Base-by-base conservation (phyloP, 2,888 invertebrate species). In the Amiota minor region DNA sequence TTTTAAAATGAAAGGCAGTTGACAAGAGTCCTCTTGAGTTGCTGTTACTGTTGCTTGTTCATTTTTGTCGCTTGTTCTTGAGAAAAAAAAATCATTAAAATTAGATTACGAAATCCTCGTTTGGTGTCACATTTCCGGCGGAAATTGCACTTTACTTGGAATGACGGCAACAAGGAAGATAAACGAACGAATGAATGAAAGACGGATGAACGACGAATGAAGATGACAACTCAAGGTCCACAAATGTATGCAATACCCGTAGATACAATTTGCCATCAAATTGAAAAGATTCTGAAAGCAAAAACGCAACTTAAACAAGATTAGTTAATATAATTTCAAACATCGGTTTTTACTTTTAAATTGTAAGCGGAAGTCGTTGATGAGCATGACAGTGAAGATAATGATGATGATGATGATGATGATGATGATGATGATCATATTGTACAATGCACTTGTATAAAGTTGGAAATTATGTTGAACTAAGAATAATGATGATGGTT, bases 261-360 rank as follows among this genome's bases (percentile, higher is more conserved):
- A 35, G 35, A 35, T 35, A 35, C 35, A 35, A 6, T 35, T 35
- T 59, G 59, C 59, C 4, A 8, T n/a, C 9, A 59, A 16, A 18
- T 16, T 59, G 20, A 59, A 50, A n/a, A 20, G 59, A 35, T 35
- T 35, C 35, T 35, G 35, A 35, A 59, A 59, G 59, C 20, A 9
- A 35, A 35, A 59, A n/a, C 59, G 59, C 18, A 59, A 4, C 10
- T 16, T 6, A 68, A 86, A 84, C 83, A 35, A 85, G 86, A 83
- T 83, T 86, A 84, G 85, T 83, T 83, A 86, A 86, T 86, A 83
- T 84, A 84, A 86, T 86, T 80, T 80, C 75, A 14, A n/a, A 53
- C 53, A 53, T 23, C 50, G 67, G 67, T 68, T 74, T 82, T 35
- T 71, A 35, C 35, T 35, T 35, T 35, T 6, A 35, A 6, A 35